Evolutionary conservation across 2,888 invertebrate species (phyloP).

Genomic region (Serrognathus titanus): DNA sequence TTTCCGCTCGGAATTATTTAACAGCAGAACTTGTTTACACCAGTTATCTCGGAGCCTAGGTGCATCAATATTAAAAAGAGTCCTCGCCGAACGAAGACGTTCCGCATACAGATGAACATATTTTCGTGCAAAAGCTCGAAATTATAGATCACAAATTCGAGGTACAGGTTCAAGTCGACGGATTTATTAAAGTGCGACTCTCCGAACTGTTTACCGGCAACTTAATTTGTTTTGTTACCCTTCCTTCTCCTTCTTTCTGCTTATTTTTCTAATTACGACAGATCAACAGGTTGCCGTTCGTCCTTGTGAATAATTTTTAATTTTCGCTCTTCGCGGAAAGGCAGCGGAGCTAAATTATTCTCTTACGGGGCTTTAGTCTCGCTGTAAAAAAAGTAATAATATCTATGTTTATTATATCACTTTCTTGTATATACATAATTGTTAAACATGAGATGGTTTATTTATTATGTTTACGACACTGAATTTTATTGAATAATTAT

Average conservation of each 20-base stretch:
- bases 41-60: background rate
- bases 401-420: no score
- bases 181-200: constrained; percentile 41
- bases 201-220: constrained; percentile 44
- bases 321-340: constrained; percentile 24
- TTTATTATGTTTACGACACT: no score
- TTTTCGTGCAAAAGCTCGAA: constrained; percentile 33
- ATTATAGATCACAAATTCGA: constrained; percentile 39
- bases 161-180: constrained; percentile 11
- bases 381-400: background rate
- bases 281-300: constrained; percentile 35
- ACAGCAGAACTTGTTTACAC: background rate
- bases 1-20: background rate
- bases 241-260: constrained; percentile 24
- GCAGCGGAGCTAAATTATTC: constrained; percentile 11
- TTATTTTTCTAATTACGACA: constrained; percentile 24
- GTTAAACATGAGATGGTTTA: no score
- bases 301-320: constrained; percentile 35
- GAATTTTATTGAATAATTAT: no score
- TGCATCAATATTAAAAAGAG: constrained; percentile 1
- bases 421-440: no score
- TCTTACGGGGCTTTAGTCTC: constrained; percentile 10
- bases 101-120: constrained; percentile 36
- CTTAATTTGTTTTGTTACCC: constrained; percentile 47
- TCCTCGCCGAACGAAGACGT: constrained; percentile 21